Evolutionary conservation across 2,797 vertebrate genomes (phyloP).

Genomic region (Gallinago stenura): DNA sequence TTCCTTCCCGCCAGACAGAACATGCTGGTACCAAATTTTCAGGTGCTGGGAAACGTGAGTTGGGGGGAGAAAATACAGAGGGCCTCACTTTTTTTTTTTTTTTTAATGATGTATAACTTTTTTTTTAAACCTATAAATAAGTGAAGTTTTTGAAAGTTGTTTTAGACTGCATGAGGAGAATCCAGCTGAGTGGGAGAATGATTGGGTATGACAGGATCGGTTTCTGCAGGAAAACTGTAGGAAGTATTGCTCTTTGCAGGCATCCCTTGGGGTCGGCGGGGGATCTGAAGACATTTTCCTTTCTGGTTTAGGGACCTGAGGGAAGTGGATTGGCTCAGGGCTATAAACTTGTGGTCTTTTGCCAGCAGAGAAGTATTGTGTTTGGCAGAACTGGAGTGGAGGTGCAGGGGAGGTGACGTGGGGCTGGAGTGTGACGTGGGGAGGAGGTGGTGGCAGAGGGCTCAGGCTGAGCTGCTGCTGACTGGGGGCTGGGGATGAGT

Average conservation of each 20-base stretch:
- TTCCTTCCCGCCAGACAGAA: background rate
- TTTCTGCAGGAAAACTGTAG: background rate
- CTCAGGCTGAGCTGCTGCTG: background rate
- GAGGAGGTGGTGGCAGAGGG: background rate
- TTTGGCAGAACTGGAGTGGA: background rate
- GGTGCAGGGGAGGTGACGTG: background rate
- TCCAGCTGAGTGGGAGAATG: background rate
- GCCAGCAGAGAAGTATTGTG: background rate
- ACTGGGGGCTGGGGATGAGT: fast-evolving
- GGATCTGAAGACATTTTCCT: background rate
- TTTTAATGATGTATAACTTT: no score
- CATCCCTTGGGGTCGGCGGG: background rate
- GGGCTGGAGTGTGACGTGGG: background rate
- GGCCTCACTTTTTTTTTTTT: background rate
- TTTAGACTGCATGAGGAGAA: background rate
- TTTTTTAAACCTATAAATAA: background rate
- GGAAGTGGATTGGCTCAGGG: background rate
- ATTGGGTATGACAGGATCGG: background rate
- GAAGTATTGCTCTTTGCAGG: background rate
- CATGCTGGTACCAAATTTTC: fast-evolving
- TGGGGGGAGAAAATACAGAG: background rate
- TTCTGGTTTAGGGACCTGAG: background rate
- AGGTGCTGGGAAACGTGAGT: background rate
- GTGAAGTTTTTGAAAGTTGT: background rate
- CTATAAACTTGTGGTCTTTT: background rate